Evolutionary conservation across 2,888 invertebrate genomes (phyloP).

Genomic region (Scaptomyza tumidula): DNA sequence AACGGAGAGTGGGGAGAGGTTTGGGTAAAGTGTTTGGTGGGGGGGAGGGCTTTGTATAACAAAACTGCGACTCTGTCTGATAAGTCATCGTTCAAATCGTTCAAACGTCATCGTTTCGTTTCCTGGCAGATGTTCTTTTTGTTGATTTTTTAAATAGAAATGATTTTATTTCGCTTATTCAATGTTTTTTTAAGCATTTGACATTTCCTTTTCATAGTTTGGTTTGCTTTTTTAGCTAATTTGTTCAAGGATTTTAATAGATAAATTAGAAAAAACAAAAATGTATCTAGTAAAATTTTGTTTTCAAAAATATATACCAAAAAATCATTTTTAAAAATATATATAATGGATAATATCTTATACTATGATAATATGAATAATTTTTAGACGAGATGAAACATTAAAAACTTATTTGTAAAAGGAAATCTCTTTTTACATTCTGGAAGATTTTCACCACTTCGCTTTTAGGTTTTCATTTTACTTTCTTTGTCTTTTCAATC

Average conservation of each 20-base stretch:
- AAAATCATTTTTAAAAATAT: too few relatives aligned
- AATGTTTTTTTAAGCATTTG: slow-evolving; percentile 4
- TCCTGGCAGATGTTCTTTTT: slow-evolving; percentile 39
- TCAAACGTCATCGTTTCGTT: slow-evolving; percentile 33
- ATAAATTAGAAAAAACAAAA: too few relatives aligned
- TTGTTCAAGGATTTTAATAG: neutral
- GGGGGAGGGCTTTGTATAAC: neutral
- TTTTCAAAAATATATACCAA: too few relatives aligned
- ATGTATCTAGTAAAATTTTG: too few relatives aligned
- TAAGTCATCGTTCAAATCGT: slow-evolving; percentile 43
- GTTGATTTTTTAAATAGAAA: slow-evolving; percentile 11
- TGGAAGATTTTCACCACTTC: too few relatives aligned
- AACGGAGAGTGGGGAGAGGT: neutral
- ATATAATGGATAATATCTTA: too few relatives aligned
- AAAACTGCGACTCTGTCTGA: slow-evolving; percentile 26
- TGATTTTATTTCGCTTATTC: slow-evolving; percentile 1
- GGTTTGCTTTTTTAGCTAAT: slow-evolving; percentile 1
- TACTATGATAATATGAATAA: too few relatives aligned
- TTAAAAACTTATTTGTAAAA: neutral
- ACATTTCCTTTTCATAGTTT: slow-evolving; percentile 15
- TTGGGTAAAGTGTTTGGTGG: neutral
- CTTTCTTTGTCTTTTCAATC: too few relatives aligned
- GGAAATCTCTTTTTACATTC: neutral
- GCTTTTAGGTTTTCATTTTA: too few relatives aligned
- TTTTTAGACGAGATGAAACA: too few relatives aligned